Evolutionary conservation across 1,140 invertebrate genomes (phyloP).

Genomic region (Apis dorsata): DNA sequence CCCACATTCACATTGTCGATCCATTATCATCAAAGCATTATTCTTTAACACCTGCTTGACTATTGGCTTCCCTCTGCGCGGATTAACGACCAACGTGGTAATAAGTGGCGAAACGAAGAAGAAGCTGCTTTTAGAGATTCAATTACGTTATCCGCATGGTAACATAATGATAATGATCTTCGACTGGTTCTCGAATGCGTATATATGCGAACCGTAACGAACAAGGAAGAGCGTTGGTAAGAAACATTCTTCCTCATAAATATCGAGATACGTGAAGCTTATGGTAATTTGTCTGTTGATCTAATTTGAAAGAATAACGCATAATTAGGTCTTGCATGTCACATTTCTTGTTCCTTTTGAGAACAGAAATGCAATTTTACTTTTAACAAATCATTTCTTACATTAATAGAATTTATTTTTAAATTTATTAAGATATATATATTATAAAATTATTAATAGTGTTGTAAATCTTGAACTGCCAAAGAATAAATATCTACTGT

Average conservation of each 20-base stretch:
- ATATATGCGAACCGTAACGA: not conserved
- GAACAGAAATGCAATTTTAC: too few species aligned
- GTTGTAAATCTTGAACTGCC: too few species aligned
- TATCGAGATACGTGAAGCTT: not conserved
- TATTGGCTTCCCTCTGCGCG: conserved; percentile 10
- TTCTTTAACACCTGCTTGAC: conserved; percentile 14
- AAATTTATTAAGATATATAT: too few species aligned
- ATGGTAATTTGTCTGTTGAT: conserved; percentile 7
- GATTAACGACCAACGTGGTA: conserved; percentile 25
- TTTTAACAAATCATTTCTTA: too few species aligned
- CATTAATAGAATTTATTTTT: too few species aligned
- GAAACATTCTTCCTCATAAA: not conserved
- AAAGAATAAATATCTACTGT: too few species aligned
- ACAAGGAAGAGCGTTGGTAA: not conserved
- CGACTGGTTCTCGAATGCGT: not conserved
- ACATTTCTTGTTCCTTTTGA: not conserved
- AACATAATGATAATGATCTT: conserved; percentile 22
- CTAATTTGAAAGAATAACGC: not conserved
- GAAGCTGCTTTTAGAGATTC: conserved; percentile 22
- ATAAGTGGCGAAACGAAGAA: not conserved
- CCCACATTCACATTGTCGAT: not conserved
- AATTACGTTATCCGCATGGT: conserved; percentile 35
- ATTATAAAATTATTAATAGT: too few species aligned
- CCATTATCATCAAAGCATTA: conserved; percentile 19
- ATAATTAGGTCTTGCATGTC: not conserved